Evolutionary conservation across 2,113 vertebrate species (phyloP).

Genomic region (Ophthalmolycus amberensis): DNA sequence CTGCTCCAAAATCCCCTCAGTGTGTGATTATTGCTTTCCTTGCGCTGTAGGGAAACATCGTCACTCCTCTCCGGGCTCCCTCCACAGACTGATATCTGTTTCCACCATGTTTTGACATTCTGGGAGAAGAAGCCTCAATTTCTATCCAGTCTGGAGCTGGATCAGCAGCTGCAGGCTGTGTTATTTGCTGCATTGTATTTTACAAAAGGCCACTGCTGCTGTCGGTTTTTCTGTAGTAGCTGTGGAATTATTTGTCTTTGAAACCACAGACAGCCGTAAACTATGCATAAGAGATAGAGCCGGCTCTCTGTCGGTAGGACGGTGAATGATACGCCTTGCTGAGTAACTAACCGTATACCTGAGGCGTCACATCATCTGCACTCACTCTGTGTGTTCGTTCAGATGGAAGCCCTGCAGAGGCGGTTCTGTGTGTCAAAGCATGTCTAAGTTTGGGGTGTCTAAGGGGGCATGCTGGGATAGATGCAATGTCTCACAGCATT

Average conservation of each 20-base stretch:
- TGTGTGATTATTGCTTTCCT: background rate
- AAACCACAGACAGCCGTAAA: constrained; percentile 18
- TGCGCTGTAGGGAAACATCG: background rate
- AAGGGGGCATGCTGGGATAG: background rate
- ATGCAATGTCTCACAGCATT: constrained; percentile 1
- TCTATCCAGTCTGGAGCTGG: background rate
- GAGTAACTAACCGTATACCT: background rate
- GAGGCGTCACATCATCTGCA: background rate
- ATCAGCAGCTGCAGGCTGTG: constrained; percentile 26
- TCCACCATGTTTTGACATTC: constrained; percentile 11
- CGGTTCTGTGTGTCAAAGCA: background rate
- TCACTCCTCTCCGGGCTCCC: constrained; percentile 1
- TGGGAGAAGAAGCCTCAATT: constrained; percentile 32
- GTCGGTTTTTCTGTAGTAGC: background rate
- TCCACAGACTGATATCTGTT: background rate
- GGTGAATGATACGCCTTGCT: constrained; percentile 6
- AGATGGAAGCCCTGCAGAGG: constrained; percentile 1
- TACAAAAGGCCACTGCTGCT: constrained; percentile 29
- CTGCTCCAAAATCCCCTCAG: constrained; percentile 2
- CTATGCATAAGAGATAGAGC: background rate
- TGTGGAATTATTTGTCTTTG: constrained; percentile 26
- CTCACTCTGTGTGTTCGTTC: background rate
- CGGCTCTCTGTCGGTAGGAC: background rate
- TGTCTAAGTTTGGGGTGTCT: background rate
- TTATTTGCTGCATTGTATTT: constrained; percentile 37